A percentile compares a stretch with the other conserved stretches of the same genome.
These are phyloP conservation scores for Brassicogethes aeneus DNA, from an alignment of 2,888 invertebrate species.

Conservation along the genomic window DNA sequence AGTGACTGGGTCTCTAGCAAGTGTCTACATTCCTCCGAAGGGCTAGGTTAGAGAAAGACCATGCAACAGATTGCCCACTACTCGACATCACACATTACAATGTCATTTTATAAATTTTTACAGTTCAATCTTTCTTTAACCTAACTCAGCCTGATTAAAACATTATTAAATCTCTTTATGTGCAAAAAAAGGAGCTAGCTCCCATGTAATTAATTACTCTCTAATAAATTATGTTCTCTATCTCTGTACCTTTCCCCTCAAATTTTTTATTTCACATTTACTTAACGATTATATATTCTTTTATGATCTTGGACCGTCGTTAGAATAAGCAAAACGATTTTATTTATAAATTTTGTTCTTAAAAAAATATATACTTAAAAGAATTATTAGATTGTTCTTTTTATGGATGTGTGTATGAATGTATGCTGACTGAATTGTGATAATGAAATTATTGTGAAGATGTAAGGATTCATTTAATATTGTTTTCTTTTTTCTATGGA, in stretches of 20 bases:
- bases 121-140: constrained; percentile 23
- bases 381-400: constrained; percentile 26
- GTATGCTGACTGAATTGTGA: constrained; percentile 27
- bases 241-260: constrained; percentile 28
- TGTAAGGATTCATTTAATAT: constrained; percentile 26
- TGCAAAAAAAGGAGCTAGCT: constrained; percentile 8
- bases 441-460: constrained; percentile 25
- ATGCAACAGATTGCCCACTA: constrained; percentile 13
- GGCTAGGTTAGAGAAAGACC: constrained; percentile 28
- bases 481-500: constrained; percentile 32
- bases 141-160: constrained; percentile 31
- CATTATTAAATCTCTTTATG: constrained; percentile 24
- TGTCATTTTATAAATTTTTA: constrained; percentile 31
- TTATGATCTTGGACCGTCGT: constrained; percentile 29
- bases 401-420: constrained; percentile 25
- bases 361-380: constrained; percentile 34
- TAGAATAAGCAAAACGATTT: constrained; percentile 33
- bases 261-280: constrained; percentile 11
- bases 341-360: constrained; percentile 37
- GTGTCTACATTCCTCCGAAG: constrained; percentile 35
- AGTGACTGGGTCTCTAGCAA: constrained; percentile 19
- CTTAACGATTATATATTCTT: constrained; percentile 22
- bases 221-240: constrained; percentile 19
- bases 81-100: constrained; percentile 23
- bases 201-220: constrained; percentile 10